Evolutionary conservation across 1,140 invertebrate species (phyloP).

Genomic region (Drosophila busckii): DNA sequence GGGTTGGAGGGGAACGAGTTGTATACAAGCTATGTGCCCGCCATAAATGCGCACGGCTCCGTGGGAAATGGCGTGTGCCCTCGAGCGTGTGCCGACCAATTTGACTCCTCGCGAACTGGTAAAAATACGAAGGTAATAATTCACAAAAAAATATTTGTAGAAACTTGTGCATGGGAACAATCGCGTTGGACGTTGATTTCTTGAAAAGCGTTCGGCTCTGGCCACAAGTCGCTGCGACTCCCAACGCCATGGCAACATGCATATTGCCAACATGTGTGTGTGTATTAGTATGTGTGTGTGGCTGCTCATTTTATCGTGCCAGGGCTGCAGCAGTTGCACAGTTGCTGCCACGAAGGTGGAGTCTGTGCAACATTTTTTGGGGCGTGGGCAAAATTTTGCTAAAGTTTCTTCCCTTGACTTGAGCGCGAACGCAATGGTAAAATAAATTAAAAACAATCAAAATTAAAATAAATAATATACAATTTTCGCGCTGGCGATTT

Average conservation of each 20-base stretch:
- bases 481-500: no score
- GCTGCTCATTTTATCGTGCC: slow-evolving; percentile 45
- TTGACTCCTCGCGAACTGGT: slow-evolving; percentile 78
- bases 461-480: no score
- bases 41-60: slow-evolving; percentile 76
- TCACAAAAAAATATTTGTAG: slow-evolving; percentile 78
- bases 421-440: no score
- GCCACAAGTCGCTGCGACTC: not conserved
- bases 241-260: slow-evolving; percentile 35
- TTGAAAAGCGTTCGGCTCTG: slow-evolving; percentile 64
- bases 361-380: slow-evolving; percentile 52
- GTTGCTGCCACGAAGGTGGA: slow-evolving; percentile 45
- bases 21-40: no score
- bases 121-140: slow-evolving; percentile 78
- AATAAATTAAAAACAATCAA: no score
- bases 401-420: not conserved
- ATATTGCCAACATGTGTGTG: slow-evolving; percentile 19
- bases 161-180: slow-evolving; percentile 77
- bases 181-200: slow-evolving; percentile 74
- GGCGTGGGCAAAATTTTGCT: slow-evolving; percentile 59
- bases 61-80: slow-evolving; percentile 80
- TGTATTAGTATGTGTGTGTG: slow-evolving; percentile 6
- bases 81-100: slow-evolving; percentile 79
- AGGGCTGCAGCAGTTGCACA: slow-evolving; percentile 53
- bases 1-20: no score